phyloP scores from a whole-genome alignment of 2,888 invertebrate species.

The Trissonchulus latispiculum region DNA sequence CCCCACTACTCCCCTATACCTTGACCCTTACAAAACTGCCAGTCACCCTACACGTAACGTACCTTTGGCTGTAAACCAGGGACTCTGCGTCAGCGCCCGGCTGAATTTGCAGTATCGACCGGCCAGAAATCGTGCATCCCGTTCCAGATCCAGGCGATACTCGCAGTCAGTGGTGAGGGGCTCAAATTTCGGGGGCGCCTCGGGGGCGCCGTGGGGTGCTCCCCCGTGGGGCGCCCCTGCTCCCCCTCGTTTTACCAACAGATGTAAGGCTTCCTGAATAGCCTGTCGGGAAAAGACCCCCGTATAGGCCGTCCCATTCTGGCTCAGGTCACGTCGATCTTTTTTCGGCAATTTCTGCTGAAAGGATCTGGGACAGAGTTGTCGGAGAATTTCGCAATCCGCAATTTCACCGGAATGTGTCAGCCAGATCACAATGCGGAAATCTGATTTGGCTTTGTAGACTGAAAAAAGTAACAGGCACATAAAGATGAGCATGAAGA shows the following conservation, averaged over 20 bases:
- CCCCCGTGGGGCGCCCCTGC: neutral
- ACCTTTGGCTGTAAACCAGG: neutral
- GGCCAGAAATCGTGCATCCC: neutral
- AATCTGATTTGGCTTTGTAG: too few relatives aligned
- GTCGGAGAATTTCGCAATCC: neutral
- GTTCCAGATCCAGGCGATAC: neutral
- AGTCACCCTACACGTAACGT: too few relatives aligned
- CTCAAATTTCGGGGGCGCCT: neutral
- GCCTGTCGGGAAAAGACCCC: neutral
- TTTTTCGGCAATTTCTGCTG: neutral
- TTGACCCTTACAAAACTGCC: too few relatives aligned
- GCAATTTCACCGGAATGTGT: neutral
- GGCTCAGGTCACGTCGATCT: neutral
- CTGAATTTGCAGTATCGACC: constrained; percentile 15
- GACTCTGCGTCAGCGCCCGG: constrained; percentile 9
- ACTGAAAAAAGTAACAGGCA: too few relatives aligned
- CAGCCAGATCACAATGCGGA: neutral
- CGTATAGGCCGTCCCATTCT: neutral
- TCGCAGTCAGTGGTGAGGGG: too few relatives aligned
- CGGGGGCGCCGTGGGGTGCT: neutral
- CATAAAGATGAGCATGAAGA: too few relatives aligned
- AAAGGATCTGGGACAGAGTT: neutral
- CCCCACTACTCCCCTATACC: too few relatives aligned
- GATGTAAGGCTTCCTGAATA: neutral
- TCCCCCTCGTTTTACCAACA: neutral